These are phyloP conservation scores for Oxygymnocypris stewartii DNA, from an alignment of 2,113 vertebrate genomes.

Conservation along the genomic window DNA sequence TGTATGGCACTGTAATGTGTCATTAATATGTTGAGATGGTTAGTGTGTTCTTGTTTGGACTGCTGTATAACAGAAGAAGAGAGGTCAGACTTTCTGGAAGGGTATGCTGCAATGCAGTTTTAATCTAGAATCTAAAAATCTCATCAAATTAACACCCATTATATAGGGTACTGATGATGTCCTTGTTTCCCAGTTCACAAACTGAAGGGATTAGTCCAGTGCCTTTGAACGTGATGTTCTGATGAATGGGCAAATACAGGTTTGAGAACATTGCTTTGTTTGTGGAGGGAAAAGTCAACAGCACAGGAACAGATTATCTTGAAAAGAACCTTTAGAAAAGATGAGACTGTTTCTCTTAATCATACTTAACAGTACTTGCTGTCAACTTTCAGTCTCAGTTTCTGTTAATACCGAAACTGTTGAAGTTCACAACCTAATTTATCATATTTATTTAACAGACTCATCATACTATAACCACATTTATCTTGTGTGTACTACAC, in stretches of 20 bases:
- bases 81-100: not conserved
- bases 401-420: not conserved
- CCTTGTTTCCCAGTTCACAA: not conserved
- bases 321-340: not conserved
- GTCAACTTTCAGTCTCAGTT: not conserved
- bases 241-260: not conserved
- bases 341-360: not conserved
- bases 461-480: not conserved
- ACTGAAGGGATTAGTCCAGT: slow-evolving; percentile 18
- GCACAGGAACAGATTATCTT: not conserved
- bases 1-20: not conserved
- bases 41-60: not conserved
- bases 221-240: not conserved
- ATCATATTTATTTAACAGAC: not conserved
- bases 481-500: not conserved
- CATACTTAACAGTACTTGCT: not conserved
- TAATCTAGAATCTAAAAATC: slow-evolving; percentile 5
- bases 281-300: not conserved
- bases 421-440: not conserved
- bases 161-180: not conserved
- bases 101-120: slow-evolving; percentile 20
- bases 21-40: not conserved
- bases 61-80: slow-evolving; percentile 1
- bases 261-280: slow-evolving; percentile 15
- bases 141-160: slow-evolving; percentile 11